Conservation (phyloP, 2,113 vertebrate genomes). For the Crotalus viridis region DNA sequence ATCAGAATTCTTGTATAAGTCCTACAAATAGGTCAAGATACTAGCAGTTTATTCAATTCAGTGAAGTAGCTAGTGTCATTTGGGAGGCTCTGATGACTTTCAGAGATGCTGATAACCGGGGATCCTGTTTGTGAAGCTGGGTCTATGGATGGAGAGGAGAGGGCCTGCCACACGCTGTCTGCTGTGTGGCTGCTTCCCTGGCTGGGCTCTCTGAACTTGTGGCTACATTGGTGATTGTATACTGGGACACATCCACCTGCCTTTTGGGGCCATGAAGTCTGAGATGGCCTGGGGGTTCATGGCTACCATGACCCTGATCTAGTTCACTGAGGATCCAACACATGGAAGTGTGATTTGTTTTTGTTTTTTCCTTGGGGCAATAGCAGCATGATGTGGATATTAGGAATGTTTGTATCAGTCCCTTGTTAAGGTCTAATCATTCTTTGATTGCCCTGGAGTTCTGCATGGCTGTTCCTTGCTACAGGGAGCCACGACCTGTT, state of each 20-base stretch:
- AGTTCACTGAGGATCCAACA: not conserved
- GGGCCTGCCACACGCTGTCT: not conserved
- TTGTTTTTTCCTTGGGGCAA: not conserved
- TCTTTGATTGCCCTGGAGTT: not conserved
- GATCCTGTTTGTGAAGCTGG: not conserved
- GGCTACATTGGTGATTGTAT: not conserved
- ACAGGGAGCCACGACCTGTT: not conserved
- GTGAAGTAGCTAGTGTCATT: not conserved
- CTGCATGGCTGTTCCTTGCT: not conserved
- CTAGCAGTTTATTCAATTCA: not conserved
- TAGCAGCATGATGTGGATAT: not conserved
- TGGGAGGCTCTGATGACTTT: not conserved
- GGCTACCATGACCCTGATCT: not conserved
- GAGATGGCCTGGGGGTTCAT: not conserved
- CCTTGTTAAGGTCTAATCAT: not conserved
- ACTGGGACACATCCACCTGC: not conserved
- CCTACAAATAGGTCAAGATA: not conserved
- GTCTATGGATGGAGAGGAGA: not conserved
- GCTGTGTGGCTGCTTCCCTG: not conserved
- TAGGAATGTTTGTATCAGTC: not conserved
- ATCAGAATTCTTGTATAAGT: not conserved
- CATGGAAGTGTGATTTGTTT: not conserved
- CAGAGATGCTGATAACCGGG: not conserved
- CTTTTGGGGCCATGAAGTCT: not conserved
- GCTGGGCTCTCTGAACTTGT: not conserved